These are phyloP conservation scores for Lacanobia oleracea DNA, from an alignment of 2,888 invertebrate genomes.

Conservation along the genomic window DNA sequence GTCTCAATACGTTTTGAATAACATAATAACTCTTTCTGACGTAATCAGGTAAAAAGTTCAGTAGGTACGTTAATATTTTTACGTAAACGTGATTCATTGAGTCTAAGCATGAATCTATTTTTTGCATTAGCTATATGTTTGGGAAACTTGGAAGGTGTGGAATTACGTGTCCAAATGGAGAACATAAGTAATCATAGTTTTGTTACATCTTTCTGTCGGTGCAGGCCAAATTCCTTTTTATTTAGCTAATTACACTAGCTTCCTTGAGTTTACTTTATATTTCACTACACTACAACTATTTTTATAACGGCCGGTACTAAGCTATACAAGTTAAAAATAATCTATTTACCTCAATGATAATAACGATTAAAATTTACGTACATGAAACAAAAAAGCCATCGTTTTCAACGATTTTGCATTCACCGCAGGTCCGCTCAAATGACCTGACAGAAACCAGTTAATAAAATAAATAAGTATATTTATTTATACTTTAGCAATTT, in stretches of 20 bases:
- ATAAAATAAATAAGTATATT: slow-evolving; percentile 38
- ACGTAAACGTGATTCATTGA: slow-evolving; percentile 1
- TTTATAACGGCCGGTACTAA: slow-evolving; percentile 23
- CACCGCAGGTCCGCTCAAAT: slow-evolving; percentile 49
- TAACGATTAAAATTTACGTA: slow-evolving; percentile 29
- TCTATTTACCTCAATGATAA: slow-evolving; percentile 6
- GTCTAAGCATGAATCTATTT: slow-evolving; percentile 8
- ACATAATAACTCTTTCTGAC: background rate
- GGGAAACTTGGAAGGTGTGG: background rate
- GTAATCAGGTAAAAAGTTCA: background rate
- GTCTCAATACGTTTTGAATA: background rate
- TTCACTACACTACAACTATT: background rate
- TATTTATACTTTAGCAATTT: slow-evolving; percentile 3
- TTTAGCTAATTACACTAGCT: background rate
- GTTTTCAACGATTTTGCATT: slow-evolving; percentile 59
- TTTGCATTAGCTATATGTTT: background rate
- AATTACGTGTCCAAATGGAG: background rate
- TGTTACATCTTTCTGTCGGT: background rate
- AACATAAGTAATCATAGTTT: background rate
- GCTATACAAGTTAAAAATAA: background rate
- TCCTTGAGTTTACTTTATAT: background rate
- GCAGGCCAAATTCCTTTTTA: background rate
- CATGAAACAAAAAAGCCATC: slow-evolving; percentile 37
- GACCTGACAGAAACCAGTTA: slow-evolving; percentile 51
- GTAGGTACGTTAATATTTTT: background rate